Evolutionary conservation across 2,113 vertebrate species (phyloP).

Genomic region (Plecturocebus donacophilus): DNA sequence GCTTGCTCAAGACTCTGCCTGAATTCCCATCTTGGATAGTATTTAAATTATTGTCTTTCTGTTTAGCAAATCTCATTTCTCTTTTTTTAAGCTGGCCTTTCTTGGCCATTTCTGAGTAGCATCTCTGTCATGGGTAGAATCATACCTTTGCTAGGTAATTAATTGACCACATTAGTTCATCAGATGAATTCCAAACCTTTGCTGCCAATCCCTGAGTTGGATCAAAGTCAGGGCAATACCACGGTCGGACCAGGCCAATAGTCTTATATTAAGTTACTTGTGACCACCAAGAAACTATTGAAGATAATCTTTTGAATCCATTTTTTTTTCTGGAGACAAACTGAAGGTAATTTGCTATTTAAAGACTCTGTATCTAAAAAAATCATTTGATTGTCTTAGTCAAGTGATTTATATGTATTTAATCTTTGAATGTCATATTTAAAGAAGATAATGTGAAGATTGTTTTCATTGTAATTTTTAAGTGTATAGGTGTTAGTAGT

Average conservation of each 20-base stretch:
- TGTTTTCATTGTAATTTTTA: slow-evolving; percentile 36
- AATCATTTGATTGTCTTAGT: not conserved
- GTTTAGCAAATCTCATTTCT: not conserved
- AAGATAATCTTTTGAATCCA: not conserved
- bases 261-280: not conserved
- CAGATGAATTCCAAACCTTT: not conserved
- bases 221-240: not conserved
- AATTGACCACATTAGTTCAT: not conserved
- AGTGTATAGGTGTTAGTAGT: not conserved
- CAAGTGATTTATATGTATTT: slow-evolving; percentile 25
- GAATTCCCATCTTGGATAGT: not conserved
- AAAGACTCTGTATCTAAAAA: not conserved
- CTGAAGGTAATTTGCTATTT: not conserved
- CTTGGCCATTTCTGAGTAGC: not conserved
- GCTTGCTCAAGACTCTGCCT: not conserved
- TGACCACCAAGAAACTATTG: not conserved
- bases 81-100: not conserved
- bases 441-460: slow-evolving; percentile 13
- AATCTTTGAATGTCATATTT: not conserved
- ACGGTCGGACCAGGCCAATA: not conserved
- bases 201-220: not conserved
- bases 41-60: not conserved
- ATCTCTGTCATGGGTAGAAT: not conserved
- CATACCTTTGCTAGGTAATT: not conserved
- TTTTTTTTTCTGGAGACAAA: slow-evolving; percentile 10